These are phyloP conservation scores for Micronycteris hirsuta DNA, from an alignment of 2,113 vertebrate species.

Conservation along the genomic window DNA sequence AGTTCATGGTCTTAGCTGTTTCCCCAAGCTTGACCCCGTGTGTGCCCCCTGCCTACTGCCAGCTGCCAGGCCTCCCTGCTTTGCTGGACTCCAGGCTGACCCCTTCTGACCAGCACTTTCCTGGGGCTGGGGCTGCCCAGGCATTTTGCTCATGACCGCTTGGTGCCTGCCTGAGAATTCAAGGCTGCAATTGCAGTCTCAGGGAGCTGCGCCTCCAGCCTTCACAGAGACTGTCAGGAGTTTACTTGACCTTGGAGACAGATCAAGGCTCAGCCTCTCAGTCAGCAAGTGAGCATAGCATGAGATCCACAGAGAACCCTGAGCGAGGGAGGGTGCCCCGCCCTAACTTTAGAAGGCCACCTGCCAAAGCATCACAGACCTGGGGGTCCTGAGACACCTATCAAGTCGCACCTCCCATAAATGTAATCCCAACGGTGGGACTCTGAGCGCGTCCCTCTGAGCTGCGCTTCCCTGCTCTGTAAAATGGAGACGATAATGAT, in stretches of 20 bases:
- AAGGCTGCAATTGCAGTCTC: not conserved
- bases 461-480: not conserved
- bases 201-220: not conserved
- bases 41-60: not conserved
- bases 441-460: not conserved
- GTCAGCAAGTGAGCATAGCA: not conserved
- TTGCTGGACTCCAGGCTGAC: constrained; percentile 11
- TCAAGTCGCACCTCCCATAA: fast-evolving
- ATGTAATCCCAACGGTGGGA: not conserved
- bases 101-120: not conserved
- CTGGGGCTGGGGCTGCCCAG: not conserved
- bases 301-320: not conserved
- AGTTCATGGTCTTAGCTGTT: not conserved
- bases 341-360: not conserved
- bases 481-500: not conserved
- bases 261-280: not conserved
- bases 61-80: not conserved
- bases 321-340: not conserved
- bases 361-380: not conserved
- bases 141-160: not conserved
- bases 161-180: not conserved
- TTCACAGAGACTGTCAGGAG: not conserved
- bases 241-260: not conserved
- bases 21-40: not conserved
- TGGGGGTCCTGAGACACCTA: not conserved